Percentiles rank a stretch among this genome's conserved stretches.
Evolutionary conservation across 2,888 invertebrate species (phyloP).

Genomic region (Drosophila ezoana): DNA sequence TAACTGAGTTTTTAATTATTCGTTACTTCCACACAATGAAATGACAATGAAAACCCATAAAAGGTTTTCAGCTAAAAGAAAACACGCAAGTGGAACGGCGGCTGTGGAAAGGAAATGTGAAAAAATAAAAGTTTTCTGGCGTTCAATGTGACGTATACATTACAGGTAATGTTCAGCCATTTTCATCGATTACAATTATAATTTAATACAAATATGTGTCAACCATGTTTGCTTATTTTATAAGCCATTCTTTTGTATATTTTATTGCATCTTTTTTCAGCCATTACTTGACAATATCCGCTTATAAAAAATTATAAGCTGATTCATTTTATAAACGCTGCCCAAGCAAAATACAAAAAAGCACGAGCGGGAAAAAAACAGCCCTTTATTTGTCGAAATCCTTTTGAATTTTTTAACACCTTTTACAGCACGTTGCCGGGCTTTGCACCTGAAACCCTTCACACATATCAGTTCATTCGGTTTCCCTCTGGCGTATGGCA

Average conservation of each 20-base stretch:
- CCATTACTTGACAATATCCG: conserved; percentile 17
- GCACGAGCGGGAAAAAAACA: background rate
- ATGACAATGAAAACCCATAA: conserved; percentile 30
- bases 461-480: conserved; percentile 46
- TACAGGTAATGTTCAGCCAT: background rate
- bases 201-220: background rate
- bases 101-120: background rate
- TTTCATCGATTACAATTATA: background rate
- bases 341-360: background rate
- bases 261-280: conserved; percentile 6
- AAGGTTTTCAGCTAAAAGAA: conserved; percentile 22
- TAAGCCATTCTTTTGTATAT: background rate
- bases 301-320: conserved; percentile 20
- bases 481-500: conserved; percentile 12
- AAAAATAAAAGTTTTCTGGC: conserved; percentile 16
- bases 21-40: conserved; percentile 53
- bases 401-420: conserved; percentile 34
- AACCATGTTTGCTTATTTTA: background rate
- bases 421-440: conserved; percentile 18
- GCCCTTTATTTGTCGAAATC: conserved; percentile 16
- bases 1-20: conserved; percentile 76
- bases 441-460: conserved; percentile 30
- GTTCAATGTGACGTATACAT: conserved; percentile 15
- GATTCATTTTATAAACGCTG: conserved; percentile 8
- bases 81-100: background rate